phyloP scores from a whole-genome alignment of 2,797 vertebrate species.

The Silurus lanzhouensis region DNA sequence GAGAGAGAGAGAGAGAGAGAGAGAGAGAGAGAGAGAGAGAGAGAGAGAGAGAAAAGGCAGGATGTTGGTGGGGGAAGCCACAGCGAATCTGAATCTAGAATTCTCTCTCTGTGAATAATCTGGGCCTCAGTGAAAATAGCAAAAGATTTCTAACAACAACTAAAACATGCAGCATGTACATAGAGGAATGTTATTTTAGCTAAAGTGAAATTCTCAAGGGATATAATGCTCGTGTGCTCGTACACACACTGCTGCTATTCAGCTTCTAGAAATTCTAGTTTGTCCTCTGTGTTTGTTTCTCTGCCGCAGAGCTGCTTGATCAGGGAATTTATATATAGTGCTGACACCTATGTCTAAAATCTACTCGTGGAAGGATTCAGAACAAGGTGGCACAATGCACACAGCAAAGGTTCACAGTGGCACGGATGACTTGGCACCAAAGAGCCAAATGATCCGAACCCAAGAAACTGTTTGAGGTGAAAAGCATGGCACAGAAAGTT shows the following conservation, averaged over 20 bases:
- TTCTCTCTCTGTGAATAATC: conserved; percentile 29
- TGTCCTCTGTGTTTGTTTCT: conserved; percentile 54
- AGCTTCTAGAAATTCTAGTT: conserved; percentile 19
- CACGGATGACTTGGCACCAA: not conserved
- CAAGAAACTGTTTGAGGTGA: not conserved
- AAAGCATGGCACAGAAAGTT: not conserved
- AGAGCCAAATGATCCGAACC: conserved; percentile 6
- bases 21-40: not conserved
- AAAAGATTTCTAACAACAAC: not conserved
- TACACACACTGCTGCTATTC: conserved; percentile 44
- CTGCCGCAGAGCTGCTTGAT: conserved; percentile 40
- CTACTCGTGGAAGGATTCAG: not conserved
- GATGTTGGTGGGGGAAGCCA: conserved; percentile 14
- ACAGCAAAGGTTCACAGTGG: not conserved
- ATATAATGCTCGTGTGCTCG: not conserved
- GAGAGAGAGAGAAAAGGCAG: conserved; percentile 41
- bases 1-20: not conserved
- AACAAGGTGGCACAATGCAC: not conserved
- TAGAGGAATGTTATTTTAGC: conserved; percentile 33
- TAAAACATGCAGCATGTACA: conserved; percentile 14
- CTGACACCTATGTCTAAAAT: conserved; percentile 35
- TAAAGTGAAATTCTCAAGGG: conserved; percentile 16
- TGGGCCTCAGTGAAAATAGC: not conserved
- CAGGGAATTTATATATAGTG: conserved; percentile 52
- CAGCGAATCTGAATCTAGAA: conserved; percentile 59